phyloP scores from a whole-genome alignment of 2,113 vertebrate genomes.

The Microtus richardsoni region DNA sequence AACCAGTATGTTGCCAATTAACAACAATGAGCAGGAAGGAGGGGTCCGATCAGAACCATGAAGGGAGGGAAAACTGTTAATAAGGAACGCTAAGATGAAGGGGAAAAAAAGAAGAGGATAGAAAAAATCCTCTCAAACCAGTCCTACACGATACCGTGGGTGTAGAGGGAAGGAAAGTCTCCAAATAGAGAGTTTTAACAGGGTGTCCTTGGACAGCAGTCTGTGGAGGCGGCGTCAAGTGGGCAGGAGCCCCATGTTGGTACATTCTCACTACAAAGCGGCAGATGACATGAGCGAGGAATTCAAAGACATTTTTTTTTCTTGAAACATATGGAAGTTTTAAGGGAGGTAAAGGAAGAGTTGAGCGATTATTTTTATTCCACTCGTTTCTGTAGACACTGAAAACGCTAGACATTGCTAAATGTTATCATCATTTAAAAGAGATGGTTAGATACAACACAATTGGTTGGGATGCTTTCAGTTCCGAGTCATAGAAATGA shows the following conservation, averaged over 20 bases:
- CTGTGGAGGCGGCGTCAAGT: slow-evolving; percentile 57
- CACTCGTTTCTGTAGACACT: slow-evolving; percentile 33
- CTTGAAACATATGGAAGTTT: slow-evolving; percentile 54
- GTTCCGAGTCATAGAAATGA: background rate
- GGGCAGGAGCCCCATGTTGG: slow-evolving; percentile 63
- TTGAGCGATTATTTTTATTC: slow-evolving; percentile 12
- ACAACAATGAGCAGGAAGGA: background rate
- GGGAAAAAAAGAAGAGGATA: background rate
- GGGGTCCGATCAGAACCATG: background rate
- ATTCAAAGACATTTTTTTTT: slow-evolving; percentile 65
- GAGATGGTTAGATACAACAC: background rate
- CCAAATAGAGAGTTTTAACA: slow-evolving; percentile 50
- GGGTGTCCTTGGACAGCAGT: slow-evolving; percentile 68
- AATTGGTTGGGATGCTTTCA: background rate
- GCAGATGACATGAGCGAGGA: slow-evolving; percentile 48
- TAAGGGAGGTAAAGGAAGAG: slow-evolving; percentile 26
- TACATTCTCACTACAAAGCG: slow-evolving; percentile 49
- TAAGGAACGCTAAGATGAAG: slow-evolving; percentile 29
- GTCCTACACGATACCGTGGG: background rate
- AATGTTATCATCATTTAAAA: slow-evolving; percentile 34
- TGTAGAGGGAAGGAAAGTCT: slow-evolving; percentile 38
- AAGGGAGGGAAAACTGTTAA: background rate
- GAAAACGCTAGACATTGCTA: slow-evolving; percentile 49
- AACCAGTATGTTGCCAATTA: background rate
- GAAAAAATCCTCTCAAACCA: background rate